Evolutionary conservation across 2,113 vertebrate genomes (phyloP).

Genomic region (Muscicapa adusta): DNA sequence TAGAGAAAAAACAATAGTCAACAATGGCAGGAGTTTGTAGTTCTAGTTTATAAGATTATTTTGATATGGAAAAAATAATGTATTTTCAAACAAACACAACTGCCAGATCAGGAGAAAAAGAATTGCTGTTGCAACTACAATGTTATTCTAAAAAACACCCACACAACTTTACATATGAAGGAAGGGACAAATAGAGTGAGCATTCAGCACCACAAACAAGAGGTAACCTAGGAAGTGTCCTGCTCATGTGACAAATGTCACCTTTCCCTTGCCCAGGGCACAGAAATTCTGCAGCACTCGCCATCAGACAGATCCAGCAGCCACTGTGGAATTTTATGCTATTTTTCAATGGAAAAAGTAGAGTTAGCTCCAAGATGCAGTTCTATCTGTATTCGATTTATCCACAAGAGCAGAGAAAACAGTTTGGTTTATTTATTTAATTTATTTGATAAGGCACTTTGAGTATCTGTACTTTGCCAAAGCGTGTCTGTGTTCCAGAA

Average conservation of each 20-base stretch:
- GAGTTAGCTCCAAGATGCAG: not conserved
- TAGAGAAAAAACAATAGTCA: not conserved
- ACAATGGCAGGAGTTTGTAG: not conserved
- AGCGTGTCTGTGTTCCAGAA: conserved; percentile 33
- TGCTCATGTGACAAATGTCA: not conserved
- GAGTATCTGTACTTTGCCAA: conserved; percentile 17
- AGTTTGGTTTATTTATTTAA: conserved; percentile 38
- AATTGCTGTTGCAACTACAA: fast-evolving
- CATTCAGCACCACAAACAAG: not conserved
- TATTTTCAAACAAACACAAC: not conserved
- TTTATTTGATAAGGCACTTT: conserved; percentile 42
- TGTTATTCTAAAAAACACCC: not conserved
- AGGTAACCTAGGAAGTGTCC: not conserved
- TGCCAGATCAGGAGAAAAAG: not conserved
- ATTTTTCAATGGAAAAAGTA: not conserved
- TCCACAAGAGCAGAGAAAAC: not conserved
- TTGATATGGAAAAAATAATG: not conserved
- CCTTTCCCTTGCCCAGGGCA: not conserved
- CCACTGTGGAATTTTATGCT: not conserved
- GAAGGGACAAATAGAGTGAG: not conserved
- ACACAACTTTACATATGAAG: not conserved
- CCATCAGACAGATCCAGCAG: not conserved
- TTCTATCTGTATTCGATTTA: not conserved
- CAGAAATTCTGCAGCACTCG: not conserved
- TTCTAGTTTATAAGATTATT: not conserved